Percentiles rank a stretch among this genome's conserved stretches.
Evolutionary conservation across 2,113 vertebrate species (phyloP).

Genomic region (Columba janthina): DNA sequence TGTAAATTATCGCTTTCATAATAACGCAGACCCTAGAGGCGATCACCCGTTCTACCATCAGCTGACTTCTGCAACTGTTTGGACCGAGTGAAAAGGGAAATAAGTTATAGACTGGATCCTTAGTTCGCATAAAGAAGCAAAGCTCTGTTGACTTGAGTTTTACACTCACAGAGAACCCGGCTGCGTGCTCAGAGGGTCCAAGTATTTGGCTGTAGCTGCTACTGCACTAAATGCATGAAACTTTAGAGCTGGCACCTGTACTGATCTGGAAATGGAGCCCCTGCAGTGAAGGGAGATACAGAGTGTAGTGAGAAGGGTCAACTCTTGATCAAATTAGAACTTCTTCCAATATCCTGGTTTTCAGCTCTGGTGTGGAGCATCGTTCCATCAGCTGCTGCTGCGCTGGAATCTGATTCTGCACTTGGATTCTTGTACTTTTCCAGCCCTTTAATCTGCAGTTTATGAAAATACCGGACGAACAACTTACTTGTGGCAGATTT

Average conservation of each 20-base stretch:
- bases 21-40: neutral
- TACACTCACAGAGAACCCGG: neutral
- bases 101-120: neutral
- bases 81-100: slow-evolving; percentile 4
- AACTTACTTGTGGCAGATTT: neutral
- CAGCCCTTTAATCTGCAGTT: neutral
- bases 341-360: neutral
- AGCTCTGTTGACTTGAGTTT: neutral
- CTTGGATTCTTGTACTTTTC: neutral
- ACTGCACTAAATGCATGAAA: neutral
- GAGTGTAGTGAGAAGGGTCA: neutral
- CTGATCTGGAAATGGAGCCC: too few relatives aligned
- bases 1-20: neutral
- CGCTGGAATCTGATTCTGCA: neutral
- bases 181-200: neutral
- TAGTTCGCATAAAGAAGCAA: neutral
- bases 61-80: slow-evolving; percentile 13
- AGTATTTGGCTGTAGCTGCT: neutral
- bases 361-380: neutral
- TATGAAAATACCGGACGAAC: neutral
- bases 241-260: neutral
- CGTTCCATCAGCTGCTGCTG: neutral
- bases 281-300: neutral
- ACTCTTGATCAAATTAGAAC: neutral
- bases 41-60: neutral